Conservation (phyloP, 2,888 invertebrate genomes). For the Formica aserva region DNA sequence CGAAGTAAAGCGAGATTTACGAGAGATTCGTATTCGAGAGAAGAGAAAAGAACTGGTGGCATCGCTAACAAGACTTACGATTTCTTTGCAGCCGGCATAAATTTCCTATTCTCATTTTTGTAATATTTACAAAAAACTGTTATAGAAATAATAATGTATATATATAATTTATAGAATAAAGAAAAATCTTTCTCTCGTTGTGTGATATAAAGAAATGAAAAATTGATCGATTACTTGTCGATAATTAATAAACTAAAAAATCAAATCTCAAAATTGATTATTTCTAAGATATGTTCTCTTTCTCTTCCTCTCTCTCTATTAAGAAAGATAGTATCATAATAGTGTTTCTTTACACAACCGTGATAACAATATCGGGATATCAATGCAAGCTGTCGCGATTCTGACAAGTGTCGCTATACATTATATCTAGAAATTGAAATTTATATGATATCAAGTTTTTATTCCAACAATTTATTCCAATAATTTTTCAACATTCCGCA, state of each 20-base stretch:
- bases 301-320: not conserved
- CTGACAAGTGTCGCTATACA: not conserved
- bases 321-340: not conserved
- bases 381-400: not conserved
- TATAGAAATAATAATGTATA: constrained; percentile 4
- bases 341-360: not conserved
- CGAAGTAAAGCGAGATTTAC: constrained; percentile 59
- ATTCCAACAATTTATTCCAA: not conserved
- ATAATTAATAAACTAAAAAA: not conserved
- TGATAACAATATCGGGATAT: not conserved
- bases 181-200: not conserved
- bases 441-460: not conserved
- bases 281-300: not conserved
- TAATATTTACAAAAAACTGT: not conserved
- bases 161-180: not conserved
- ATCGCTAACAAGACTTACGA: constrained; percentile 60
- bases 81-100: constrained; percentile 28
- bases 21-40: constrained; percentile 51
- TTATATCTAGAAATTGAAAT: not conserved
- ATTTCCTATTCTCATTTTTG: constrained; percentile 4
- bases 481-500: not conserved
- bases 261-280: constrained; percentile 5
- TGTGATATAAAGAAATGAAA: not conserved
- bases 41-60: constrained; percentile 50
- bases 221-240: not conserved